Conservation (phyloP, 2,888 invertebrate species). For the Clivina fossor region DNA sequence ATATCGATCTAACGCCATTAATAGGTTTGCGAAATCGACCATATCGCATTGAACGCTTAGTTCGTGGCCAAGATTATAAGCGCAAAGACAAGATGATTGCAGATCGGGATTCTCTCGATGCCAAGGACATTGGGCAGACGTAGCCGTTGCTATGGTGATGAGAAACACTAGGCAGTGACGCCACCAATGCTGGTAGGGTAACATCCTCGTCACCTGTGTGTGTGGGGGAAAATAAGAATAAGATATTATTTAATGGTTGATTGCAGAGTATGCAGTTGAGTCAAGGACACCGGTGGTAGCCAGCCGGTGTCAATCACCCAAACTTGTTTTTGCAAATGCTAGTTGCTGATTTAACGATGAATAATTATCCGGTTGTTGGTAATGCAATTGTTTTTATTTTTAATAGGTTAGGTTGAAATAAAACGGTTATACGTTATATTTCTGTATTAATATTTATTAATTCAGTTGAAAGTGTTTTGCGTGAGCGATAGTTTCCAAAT, state of each 20-base stretch:
- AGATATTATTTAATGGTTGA: background rate
- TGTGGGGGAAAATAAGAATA: conserved; percentile 31
- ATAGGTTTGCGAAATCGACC: conserved; percentile 76
- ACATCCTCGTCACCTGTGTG: conserved; percentile 51
- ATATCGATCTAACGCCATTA: conserved; percentile 71
- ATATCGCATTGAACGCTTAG: conserved; percentile 89
- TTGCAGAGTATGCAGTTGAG: too few relatives aligned
- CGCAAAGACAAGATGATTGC: conserved; percentile 84
- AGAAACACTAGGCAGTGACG: conserved; percentile 34
- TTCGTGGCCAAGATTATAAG: conserved; percentile 81
- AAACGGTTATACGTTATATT: too few relatives aligned
- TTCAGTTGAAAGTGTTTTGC: too few relatives aligned
- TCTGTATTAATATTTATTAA: too few relatives aligned
- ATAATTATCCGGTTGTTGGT: too few relatives aligned
- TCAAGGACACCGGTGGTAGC: conserved; percentile 26
- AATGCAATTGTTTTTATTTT: too few relatives aligned
- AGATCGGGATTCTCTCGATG: conserved; percentile 71
- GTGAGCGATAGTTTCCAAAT: too few relatives aligned
- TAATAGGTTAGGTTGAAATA: too few relatives aligned
- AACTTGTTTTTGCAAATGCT: too few relatives aligned
- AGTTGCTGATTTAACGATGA: too few relatives aligned
- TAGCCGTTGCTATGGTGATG: conserved; percentile 4
- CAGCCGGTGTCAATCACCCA: conserved; percentile 4
- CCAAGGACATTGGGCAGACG: conserved; percentile 81
- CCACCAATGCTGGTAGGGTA: too few relatives aligned